Base-by-base conservation (phyloP, 2,888 invertebrate genomes). In the Lamellibrachia columna region DNA sequence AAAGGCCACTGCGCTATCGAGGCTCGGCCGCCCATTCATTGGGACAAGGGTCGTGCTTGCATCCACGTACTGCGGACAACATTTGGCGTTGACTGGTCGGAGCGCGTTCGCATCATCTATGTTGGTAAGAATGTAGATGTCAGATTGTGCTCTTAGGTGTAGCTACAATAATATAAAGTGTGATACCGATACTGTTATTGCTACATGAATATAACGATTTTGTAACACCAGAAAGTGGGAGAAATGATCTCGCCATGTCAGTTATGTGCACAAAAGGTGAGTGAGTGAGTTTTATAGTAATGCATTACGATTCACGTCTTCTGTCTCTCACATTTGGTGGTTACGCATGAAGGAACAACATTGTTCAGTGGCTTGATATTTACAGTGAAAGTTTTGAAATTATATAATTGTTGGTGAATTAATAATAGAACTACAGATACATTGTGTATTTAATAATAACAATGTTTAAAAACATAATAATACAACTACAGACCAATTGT, bases 21-120 rank as follows among this genome's bases (percentile, higher is more conserved):
- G 53, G 92, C 93, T 53, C 52, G 93, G 58, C 93, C 93, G 52
- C 93, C 93, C 11, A 93, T 93, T 52, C 92, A 93, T 22, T 93
- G 92, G 93, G 93, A 93, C 91, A 93, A 93, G 90, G 93, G 93
- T 28, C 60, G 92, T 90, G 93, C 93, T 7, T 93, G 92, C 40
- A 92, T 90, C 15, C 92, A 93, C 75, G 52, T 93, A 22, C 90
- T 93, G 60, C 92, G 92, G 15, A 93, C 90, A 22, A 75, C 90
- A 15, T 91, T 92, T 58, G 93, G 93, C 15, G 92, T 93, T 4
- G 92, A 92, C 58, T 93, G 93, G 93, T 92, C 93, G 52, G 93
- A 93, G 22, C 75, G 90, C 6, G 93, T 91, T 53, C 92, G 91
- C 52, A 91, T 93, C 40, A 92, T 93, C 90, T 92, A 91, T 52